Evolutionary conservation across 1,140 invertebrate genomes (phyloP).

Genomic region (Hylaeus volcanicus): DNA sequence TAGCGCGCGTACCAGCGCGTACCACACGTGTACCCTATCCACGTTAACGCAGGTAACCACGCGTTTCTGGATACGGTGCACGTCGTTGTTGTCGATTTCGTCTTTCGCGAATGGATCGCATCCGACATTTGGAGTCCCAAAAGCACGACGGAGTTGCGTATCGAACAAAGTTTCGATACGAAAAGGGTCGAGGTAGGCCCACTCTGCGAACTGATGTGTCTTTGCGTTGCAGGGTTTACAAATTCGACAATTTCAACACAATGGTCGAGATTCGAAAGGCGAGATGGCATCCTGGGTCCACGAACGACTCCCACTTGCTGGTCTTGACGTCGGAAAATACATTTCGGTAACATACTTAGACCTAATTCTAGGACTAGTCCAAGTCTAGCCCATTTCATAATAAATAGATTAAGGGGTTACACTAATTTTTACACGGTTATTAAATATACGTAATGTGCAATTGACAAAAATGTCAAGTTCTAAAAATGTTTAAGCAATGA

Average conservation of each 20-base stretch:
- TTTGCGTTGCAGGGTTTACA: conserved; percentile 80
- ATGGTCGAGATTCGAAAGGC: conserved; percentile 84
- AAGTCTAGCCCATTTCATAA: no score
- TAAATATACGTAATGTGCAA: no score
- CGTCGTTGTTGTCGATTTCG: background rate
- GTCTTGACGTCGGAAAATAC: conserved; percentile 91
- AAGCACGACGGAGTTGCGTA: no score
- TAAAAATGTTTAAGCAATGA: no score
- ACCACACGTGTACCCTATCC: conserved; percentile 24
- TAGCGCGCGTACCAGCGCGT: background rate
- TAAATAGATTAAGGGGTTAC: no score
- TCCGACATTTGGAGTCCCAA: no score
- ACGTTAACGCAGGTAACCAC: background rate
- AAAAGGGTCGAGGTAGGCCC: no score
- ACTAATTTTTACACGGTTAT: no score
- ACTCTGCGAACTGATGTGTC: background rate
- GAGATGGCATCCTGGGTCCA: conserved; percentile 91
- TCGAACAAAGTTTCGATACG: no score
- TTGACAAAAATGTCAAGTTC: no score
- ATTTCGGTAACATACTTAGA: conserved; percentile 83
- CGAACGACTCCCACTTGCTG: conserved; percentile 87
- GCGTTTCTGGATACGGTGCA: conserved; percentile 24
- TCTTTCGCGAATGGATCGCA: background rate
- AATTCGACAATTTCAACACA: conserved; percentile 83
- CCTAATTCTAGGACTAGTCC: background rate